Conservation (phyloP, 2,797 vertebrate genomes). For the Eulemur mongoz region DNA sequence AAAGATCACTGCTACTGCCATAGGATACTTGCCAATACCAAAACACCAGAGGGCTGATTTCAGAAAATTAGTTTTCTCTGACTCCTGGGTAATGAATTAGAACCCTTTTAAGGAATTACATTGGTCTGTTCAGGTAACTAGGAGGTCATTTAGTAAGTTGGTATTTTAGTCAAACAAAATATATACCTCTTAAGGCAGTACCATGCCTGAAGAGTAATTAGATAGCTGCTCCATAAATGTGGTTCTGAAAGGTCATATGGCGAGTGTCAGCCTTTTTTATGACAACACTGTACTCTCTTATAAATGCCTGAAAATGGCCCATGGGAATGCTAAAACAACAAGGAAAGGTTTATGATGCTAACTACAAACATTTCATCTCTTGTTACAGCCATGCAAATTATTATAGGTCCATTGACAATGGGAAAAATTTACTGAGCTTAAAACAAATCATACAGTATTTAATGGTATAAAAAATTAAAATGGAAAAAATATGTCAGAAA, state of each 20-base stretch:
- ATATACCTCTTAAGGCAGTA: neutral
- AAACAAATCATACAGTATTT: constrained; percentile 59
- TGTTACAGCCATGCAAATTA: constrained; percentile 71
- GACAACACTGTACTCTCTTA: constrained; percentile 17
- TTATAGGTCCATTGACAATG: constrained; percentile 62
- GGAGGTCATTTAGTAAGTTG: constrained; percentile 15
- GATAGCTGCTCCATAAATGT: neutral
- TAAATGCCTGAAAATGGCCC: constrained; percentile 49
- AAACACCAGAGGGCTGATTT: constrained; percentile 45
- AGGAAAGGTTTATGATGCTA: constrained; percentile 58
- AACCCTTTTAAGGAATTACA: constrained; percentile 28
- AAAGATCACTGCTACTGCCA: neutral
- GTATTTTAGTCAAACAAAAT: constrained; percentile 12
- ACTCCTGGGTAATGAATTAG: neutral
- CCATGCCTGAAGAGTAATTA: neutral
- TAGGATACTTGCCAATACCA: neutral
- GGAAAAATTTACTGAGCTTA: constrained; percentile 46
- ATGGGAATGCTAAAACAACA: constrained; percentile 50
- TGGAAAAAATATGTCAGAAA: constrained; percentile 58
- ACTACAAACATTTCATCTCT: constrained; percentile 63
- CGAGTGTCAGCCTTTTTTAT: constrained; percentile 36
- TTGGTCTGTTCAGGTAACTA: constrained; percentile 15
- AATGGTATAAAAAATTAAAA: constrained; percentile 61
- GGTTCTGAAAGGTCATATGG: constrained; percentile 4
- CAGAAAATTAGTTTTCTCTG: constrained; percentile 23